Evolutionary conservation across 2,888 invertebrate species (phyloP), one percentile per base, ranked within the genome.

Genomic region (Acanthococcus lagerstroemiae): DNA sequence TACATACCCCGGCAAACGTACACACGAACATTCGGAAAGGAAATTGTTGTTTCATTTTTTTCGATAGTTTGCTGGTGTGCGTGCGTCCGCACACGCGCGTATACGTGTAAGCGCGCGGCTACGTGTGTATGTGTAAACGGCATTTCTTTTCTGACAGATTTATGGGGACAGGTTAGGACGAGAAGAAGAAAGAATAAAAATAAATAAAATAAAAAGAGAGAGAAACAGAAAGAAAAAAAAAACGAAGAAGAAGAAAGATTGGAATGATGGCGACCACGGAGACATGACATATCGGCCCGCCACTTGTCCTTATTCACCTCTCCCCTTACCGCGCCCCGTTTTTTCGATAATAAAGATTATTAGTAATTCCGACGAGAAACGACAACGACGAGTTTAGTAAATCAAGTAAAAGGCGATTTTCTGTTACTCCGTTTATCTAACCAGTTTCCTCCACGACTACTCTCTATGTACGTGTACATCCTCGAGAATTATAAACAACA

Each of bases 271-370:
- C 61, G 61, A 61, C 61, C 54, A 37, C n/a, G 30, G 30, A 61
- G 61, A 61, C 61, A 61, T 61, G 61, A 61, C 61, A 61, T 61
- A 61, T 61, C 61, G 61, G 61, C 61, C 61, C 61, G 61, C 61
- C 61, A 52, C 61, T 61, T 61, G 61, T 61, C 52, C 54, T 30
- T 61, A 46, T 22, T 61, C 52, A 17, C 27, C 61, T 46, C 46
- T 44, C 15, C n/a, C 24, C 27, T 7, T 2, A 44, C 4, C 24
- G 52, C n/a, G n/a, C n/a, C n/a, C 52, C 52, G 52, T 52, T 52
- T 52, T 52, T 52, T 45, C 26, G 9, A 24, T 22, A 46, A 58
- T 60, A 45, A 26, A 50, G 48, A 17, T 48, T 55, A 55, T 27
- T 55, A 27, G 48, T 60, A 48, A 48, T 45, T 48, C 50, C 48